Conservation (phyloP, 2,113 vertebrate genomes). For the Platichthys flesus region DNA sequence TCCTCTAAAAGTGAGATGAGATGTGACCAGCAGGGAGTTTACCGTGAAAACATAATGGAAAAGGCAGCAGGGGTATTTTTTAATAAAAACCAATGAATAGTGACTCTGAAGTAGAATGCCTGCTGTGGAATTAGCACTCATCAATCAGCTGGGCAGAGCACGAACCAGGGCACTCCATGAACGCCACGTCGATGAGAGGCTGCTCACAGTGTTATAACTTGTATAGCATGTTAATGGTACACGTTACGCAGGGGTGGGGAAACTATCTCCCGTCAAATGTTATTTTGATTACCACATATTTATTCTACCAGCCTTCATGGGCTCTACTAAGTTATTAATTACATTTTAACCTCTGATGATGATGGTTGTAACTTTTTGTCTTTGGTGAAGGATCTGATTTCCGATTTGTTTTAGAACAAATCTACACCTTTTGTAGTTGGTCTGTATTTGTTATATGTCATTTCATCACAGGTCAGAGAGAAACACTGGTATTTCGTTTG, state of each 20-base stretch:
- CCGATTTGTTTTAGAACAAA: too few species aligned
- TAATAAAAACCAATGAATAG: conserved; percentile 51
- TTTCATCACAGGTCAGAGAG: too few species aligned
- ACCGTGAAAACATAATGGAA: conserved; percentile 39
- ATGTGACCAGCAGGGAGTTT: conserved; percentile 31
- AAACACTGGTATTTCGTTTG: too few species aligned
- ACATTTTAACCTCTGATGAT: too few species aligned
- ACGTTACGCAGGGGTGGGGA: background rate
- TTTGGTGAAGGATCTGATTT: too few species aligned
- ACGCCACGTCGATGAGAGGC: conserved; percentile 8
- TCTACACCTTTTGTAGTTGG: too few species aligned
- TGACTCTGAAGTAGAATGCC: conserved; percentile 33
- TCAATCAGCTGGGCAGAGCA: conserved; percentile 55
- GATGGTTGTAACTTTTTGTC: too few species aligned
- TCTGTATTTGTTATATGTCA: too few species aligned
- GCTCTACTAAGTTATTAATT: background rate
- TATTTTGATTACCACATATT: background rate
- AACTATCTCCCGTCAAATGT: background rate
- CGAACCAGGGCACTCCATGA: background rate
- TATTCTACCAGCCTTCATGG: background rate
- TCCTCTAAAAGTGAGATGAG: conserved; percentile 21
- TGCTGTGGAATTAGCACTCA: conserved; percentile 36
- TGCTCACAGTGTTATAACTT: conserved; percentile 20
- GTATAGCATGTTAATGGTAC: conserved; percentile 9
- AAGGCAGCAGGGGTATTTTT: conserved; percentile 37